Percentiles rank a stretch among this genome's conserved stretches.
Evolutionary conservation across 1,140 invertebrate species (phyloP).

Genomic region (Pinna nobilis): DNA sequence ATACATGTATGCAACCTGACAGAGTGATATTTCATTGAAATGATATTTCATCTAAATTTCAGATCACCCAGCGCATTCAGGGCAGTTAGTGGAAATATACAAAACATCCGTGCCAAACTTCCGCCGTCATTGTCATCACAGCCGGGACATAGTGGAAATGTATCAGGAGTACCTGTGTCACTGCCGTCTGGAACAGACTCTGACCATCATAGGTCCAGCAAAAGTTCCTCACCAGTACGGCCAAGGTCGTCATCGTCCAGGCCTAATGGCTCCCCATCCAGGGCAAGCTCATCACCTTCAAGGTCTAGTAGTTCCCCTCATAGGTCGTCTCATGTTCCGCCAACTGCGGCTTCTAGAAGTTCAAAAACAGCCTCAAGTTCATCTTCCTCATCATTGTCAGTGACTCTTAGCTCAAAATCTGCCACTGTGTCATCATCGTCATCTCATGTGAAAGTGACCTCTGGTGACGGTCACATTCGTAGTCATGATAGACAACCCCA

Average conservation of each 20-base stretch:
- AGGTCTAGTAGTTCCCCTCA: slow-evolving; percentile 3
- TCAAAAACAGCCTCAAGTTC: slow-evolving; percentile 41
- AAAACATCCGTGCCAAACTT: slow-evolving; percentile 55
- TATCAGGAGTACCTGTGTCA: slow-evolving; percentile 1
- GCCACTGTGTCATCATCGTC: too few relatives aligned
- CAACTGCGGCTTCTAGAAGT: slow-evolving; percentile 26
- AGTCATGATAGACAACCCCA: too few relatives aligned
- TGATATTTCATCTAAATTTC: too few relatives aligned
- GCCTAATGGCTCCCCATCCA: slow-evolving; percentile 20
- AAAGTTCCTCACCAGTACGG: slow-evolving; percentile 18
- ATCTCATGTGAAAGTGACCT: too few relatives aligned
- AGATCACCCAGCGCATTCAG: slow-evolving; percentile 54
- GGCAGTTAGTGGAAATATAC: slow-evolving; percentile 50
- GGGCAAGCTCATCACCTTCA: slow-evolving; percentile 18
- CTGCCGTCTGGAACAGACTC: slow-evolving; percentile 18
- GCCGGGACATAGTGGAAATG: too few relatives aligned
- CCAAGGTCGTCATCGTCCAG: too few relatives aligned
- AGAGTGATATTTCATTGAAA: too few relatives aligned
- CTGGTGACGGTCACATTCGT: too few relatives aligned
- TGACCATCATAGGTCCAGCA: slow-evolving; percentile 15
- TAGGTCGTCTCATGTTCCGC: not conserved
- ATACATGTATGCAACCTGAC: too few relatives aligned
- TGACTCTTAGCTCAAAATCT: too few relatives aligned
- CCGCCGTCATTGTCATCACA: slow-evolving; percentile 19
- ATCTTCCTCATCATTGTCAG: too few relatives aligned